Conservation (phyloP, 2,888 invertebrate genomes). For the Drosophila sordidula region DNA sequence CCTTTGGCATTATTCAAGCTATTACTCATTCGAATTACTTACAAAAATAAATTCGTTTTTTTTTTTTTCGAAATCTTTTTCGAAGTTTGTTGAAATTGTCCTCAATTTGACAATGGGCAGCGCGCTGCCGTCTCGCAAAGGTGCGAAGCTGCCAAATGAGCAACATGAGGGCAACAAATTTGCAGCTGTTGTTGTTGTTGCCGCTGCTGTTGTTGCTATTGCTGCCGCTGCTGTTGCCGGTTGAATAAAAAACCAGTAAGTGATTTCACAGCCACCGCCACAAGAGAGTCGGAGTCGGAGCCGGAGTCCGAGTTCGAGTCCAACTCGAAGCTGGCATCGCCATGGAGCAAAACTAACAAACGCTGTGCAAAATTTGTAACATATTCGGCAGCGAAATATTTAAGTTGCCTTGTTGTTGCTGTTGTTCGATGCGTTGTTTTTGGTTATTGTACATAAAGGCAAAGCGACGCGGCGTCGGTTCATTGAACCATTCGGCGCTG, state of each 20-base stretch:
- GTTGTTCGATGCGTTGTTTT: conserved; percentile 55
- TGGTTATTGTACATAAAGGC: conserved; percentile 73
- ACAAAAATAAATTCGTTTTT: background rate
- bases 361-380: conserved; percentile 73
- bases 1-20: conserved; percentile 18
- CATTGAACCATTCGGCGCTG: conserved; percentile 67
- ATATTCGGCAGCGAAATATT: conserved; percentile 77
- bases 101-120: conserved; percentile 63
- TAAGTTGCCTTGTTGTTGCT: conserved; percentile 55
- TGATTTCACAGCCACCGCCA: conserved; percentile 69
- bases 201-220: conserved; percentile 41
- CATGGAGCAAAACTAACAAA: conserved; percentile 67
- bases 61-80: conserved; percentile 25
- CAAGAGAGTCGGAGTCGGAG: conserved; percentile 22
- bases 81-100: conserved; percentile 50
- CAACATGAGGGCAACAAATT: conserved; percentile 80
- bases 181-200: conserved; percentile 63
- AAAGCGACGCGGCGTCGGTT: conserved; percentile 61
- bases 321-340: conserved; percentile 38
- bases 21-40: conserved; percentile 37
- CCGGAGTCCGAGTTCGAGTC: conserved; percentile 14
- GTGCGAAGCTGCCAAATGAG: conserved; percentile 79
- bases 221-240: conserved; percentile 32
- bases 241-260: conserved; percentile 79
- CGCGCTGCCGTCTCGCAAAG: conserved; percentile 50